These are phyloP conservation scores for Lonchura striata DNA, from an alignment of 2,113 vertebrate genomes.

Conservation along the genomic window DNA sequence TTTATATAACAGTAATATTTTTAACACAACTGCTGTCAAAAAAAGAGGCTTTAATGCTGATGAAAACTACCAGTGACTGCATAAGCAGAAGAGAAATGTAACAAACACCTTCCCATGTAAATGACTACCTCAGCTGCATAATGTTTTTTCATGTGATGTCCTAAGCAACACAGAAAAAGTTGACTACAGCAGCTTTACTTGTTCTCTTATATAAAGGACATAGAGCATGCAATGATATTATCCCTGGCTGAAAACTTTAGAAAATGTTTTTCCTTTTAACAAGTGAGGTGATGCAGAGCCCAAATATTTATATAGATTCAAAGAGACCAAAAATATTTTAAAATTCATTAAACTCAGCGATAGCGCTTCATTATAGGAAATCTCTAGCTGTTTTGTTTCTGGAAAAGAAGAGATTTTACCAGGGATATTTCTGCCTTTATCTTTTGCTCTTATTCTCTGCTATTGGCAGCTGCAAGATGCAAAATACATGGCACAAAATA, in stretches of 20 bases:
- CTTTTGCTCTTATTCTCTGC: not conserved
- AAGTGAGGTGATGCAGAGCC: not conserved
- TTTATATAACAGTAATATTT: slow-evolving; percentile 52
- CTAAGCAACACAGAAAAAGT: not conserved
- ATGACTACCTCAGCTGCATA: not conserved
- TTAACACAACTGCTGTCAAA: slow-evolving; percentile 12
- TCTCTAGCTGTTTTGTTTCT: not conserved
- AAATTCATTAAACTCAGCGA: not conserved
- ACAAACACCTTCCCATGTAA: slow-evolving; percentile 11
- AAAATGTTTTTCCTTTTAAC: not conserved
- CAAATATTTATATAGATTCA: not conserved
- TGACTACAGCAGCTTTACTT: not conserved
- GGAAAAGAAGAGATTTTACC: not conserved
- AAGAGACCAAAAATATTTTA: not conserved
- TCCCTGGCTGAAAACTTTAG: not conserved
- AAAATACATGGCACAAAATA: not conserved
- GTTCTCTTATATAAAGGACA: not conserved
- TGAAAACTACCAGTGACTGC: not conserved
- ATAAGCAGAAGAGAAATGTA: not conserved
- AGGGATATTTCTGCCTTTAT: not conserved
- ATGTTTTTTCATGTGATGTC: not conserved
- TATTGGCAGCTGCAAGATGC: not conserved
- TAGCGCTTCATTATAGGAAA: not conserved
- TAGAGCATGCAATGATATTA: not conserved
- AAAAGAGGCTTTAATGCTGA: not conserved